Percentiles rank a stretch among this genome's conserved stretches.
These are phyloP conservation scores for Prunella fulvescens DNA, from an alignment of 2,113 vertebrate species.

Conservation along the genomic window DNA sequence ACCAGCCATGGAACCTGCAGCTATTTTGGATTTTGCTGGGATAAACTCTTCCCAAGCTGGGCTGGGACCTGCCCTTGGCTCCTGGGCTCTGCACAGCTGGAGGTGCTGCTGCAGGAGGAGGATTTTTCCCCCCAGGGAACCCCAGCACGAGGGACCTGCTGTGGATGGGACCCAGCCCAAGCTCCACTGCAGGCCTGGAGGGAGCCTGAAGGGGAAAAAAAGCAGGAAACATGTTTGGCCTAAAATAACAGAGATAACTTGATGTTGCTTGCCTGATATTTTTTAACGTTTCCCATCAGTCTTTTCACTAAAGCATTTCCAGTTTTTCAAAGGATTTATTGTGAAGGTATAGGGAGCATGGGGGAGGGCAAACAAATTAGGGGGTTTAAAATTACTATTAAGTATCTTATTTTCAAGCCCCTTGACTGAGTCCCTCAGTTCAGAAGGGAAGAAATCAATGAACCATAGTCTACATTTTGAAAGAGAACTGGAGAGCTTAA, in stretches of 20 bases:
- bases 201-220: not conserved
- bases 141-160: not conserved
- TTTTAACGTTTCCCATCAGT: conserved; percentile 37
- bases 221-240: conserved; percentile 46
- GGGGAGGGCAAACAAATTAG: conserved; percentile 48
- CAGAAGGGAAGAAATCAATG: conserved; percentile 47
- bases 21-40: not conserved
- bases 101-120: not conserved
- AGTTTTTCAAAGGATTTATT: conserved; percentile 64
- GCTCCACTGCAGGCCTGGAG: not conserved
- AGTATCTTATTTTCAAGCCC: conserved; percentile 55
- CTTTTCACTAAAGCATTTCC: conserved; percentile 36
- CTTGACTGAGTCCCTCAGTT: conserved; percentile 52
- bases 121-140: not conserved
- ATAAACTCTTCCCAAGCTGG: rapidly evolving
- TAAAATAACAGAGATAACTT: conserved; percentile 65
- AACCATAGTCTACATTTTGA: conserved; percentile 28
- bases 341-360: conserved; percentile 2
- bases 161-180: not conserved
- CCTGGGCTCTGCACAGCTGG: not conserved
- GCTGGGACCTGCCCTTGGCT: not conserved
- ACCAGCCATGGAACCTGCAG: rapidly evolving
- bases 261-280: conserved; percentile 4
- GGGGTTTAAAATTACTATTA: conserved; percentile 62
- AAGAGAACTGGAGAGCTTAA: conserved; percentile 1